These are phyloP conservation scores for Conopomorpha cramerella DNA, from an alignment of 1,140 invertebrate genomes.

Conservation along the genomic window DNA sequence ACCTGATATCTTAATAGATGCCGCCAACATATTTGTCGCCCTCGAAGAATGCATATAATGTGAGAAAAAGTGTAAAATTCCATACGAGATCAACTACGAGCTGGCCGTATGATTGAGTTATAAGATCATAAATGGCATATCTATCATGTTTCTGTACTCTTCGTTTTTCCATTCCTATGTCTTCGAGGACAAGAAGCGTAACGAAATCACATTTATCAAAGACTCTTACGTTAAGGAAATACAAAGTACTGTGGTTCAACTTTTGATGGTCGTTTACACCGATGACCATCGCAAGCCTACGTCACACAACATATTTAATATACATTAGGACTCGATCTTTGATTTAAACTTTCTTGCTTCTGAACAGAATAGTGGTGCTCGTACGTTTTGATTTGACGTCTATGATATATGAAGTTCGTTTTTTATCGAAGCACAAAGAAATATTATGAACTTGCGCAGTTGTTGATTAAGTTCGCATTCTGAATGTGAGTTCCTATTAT, in stretches of 20 bases:
- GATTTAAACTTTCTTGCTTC: slow-evolving; percentile 42
- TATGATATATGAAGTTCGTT: slow-evolving; percentile 51
- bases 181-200: too few species aligned
- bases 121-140: slow-evolving; percentile 50
- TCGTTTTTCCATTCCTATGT: slow-evolving; percentile 46
- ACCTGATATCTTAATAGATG: too few species aligned
- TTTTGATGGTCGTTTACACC: too few species aligned
- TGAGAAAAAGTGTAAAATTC: slow-evolving; percentile 49
- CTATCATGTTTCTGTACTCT: slow-evolving; percentile 49
- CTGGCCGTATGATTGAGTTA: slow-evolving; percentile 46
- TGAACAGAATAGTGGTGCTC: slow-evolving; percentile 28
- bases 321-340: slow-evolving; percentile 42
- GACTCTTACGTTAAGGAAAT: too few species aligned
- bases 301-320: slow-evolving; percentile 48
- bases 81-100: slow-evolving; percentile 24
- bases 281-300: too few species aligned
- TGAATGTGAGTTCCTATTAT: too few species aligned
- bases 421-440: too few species aligned
- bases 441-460: too few species aligned
- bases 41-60: slow-evolving; percentile 32
- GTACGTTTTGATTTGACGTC: slow-evolving; percentile 52
- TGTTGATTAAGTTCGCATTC: too few species aligned
- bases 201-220: too few species aligned
- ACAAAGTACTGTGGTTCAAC: too few species aligned
- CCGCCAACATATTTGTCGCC: slow-evolving; percentile 25